Percentiles rank a stretch among this genome's conserved stretches.
Conservation (phyloP, 64 coral and sea anemone species). For the Montipora sp. region DNA sequence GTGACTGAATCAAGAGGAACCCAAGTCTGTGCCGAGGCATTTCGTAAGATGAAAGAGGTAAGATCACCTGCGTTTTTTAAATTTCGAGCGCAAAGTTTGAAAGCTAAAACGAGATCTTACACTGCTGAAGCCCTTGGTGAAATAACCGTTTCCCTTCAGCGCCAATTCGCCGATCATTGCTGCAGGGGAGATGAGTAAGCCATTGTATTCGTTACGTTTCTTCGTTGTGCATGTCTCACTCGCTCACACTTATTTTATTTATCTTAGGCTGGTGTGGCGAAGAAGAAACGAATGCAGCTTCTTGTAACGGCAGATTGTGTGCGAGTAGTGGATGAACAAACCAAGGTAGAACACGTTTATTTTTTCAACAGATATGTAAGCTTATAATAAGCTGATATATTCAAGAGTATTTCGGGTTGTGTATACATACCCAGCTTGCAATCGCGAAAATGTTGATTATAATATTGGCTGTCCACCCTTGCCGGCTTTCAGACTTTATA, state of each 20-base stretch:
- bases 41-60: slow-evolving; percentile 89
- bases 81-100: background rate
- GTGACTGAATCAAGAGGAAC: slow-evolving; percentile 95
- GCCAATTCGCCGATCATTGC: no score
- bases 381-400: background rate
- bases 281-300: slow-evolving; percentile 77
- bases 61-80: background rate
- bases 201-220: no score
- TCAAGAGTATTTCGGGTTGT: background rate
- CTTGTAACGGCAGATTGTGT: slow-evolving; percentile 83
- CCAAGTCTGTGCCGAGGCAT: slow-evolving; percentile 97
- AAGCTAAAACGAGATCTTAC: slow-evolving; percentile 45
- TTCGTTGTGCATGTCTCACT: background rate
- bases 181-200: no score
- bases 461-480: background rate
- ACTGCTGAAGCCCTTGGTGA: slow-evolving; percentile 2
- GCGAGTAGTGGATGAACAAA: slow-evolving; percentile 85
- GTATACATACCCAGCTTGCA: no score
- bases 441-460: background rate
- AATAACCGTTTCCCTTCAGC: background rate
- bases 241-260: background rate
- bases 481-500: background rate
- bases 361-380: background rate
- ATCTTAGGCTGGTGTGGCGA: slow-evolving; percentile 36
- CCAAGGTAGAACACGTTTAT: slow-evolving; percentile 62